Percentiles rank a stretch among this genome's conserved stretches.
These are phyloP conservation scores for Tortrix viridana DNA, from an alignment of 2,888 invertebrate genomes.

Conservation along the genomic window DNA sequence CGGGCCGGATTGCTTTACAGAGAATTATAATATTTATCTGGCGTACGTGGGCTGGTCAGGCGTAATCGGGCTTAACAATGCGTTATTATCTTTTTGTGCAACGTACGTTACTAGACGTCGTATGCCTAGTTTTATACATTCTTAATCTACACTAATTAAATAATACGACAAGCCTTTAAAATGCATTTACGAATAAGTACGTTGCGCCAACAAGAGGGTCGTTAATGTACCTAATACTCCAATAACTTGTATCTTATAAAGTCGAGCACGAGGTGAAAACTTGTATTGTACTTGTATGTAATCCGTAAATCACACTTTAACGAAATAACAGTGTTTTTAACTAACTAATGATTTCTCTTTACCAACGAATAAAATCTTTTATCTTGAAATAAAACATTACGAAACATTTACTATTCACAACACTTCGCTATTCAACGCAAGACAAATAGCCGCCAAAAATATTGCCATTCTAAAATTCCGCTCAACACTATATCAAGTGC, in stretches of 20 bases:
- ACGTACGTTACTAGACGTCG: neutral
- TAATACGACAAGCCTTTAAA: neutral
- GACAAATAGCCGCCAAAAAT: constrained; percentile 17
- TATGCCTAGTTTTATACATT: neutral
- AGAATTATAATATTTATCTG: constrained; percentile 9
- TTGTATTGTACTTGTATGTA: too few relatives aligned
- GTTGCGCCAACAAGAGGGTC: neutral
- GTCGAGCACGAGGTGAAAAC: too few relatives aligned
- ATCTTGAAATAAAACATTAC: neutral
- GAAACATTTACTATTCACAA: constrained; percentile 6
- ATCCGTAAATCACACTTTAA: too few relatives aligned
- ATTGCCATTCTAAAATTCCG: constrained; percentile 23
- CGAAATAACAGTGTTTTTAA: too few relatives aligned
- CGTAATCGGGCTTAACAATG: neutral
- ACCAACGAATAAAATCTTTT: too few relatives aligned
- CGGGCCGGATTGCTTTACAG: constrained; percentile 9
- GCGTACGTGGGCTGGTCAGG: neutral
- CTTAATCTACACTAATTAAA: neutral
- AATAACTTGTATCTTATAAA: too few relatives aligned
- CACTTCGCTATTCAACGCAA: neutral
- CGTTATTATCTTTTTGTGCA: neutral
- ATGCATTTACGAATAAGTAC: neutral
- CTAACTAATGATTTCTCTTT: too few relatives aligned
- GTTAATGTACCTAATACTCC: too few relatives aligned
- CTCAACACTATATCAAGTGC: constrained; percentile 41